phyloP scores from a whole-genome alignment of 2,113 vertebrate genomes.

The Tetrao urogallus region DNA sequence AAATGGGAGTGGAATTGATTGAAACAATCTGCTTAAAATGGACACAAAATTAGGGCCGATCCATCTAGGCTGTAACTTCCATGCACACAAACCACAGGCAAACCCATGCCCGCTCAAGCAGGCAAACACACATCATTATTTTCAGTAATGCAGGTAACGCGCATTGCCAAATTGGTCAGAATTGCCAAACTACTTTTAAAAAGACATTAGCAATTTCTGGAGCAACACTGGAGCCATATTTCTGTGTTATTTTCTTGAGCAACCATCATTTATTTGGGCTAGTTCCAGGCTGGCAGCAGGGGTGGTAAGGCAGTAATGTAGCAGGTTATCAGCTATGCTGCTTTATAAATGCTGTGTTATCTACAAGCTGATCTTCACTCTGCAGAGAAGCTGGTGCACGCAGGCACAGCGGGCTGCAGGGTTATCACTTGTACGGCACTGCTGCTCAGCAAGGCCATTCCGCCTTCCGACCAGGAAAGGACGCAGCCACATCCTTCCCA shows the following conservation, averaged over 20 bases:
- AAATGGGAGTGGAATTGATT: background rate
- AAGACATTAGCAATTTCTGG: background rate
- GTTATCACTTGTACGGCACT: background rate
- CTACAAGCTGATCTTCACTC: background rate
- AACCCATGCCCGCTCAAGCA: accelerated
- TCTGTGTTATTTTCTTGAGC: background rate
- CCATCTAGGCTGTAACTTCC: accelerated
- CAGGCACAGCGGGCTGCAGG: background rate
- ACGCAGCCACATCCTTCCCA: background rate
- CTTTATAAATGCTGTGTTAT: slow-evolving; percentile 3
- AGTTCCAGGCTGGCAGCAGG: background rate
- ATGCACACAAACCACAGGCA: background rate
- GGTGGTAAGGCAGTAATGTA: background rate
- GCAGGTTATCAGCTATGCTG: background rate
- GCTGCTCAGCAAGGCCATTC: background rate
- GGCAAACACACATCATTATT: accelerated
- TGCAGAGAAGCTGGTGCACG: background rate
- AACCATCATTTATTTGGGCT: background rate
- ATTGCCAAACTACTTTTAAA: background rate
- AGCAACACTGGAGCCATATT: background rate
- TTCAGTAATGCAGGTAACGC: background rate
- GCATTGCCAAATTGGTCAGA: accelerated
- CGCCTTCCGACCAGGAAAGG: background rate
- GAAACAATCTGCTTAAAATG: background rate
- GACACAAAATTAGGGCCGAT: background rate